Base-by-base conservation (phyloP, 2,888 invertebrate species). In the Dexiosoma caninum region DNA sequence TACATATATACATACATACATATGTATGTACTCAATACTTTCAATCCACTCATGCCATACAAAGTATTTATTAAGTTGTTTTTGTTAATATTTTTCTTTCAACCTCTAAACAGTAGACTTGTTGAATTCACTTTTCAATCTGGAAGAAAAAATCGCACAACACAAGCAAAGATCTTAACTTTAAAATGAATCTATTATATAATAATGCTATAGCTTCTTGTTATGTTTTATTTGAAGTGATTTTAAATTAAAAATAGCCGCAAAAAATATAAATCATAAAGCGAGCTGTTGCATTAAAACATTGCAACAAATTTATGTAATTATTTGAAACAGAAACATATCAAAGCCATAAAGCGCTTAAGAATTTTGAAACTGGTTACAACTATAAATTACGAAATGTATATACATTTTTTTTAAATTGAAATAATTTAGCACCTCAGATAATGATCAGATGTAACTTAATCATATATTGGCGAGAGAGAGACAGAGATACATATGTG, bases 81-180 rank as follows among this genome's bases (percentile, higher is more conserved):
- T 40, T 49, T 49, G 9, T 21, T 32, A 23, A 14, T 16, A 30
- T 60, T 9, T 42, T 49, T 51, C 30, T 19, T 14, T 9, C 42
- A 14, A 49, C 37, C 67, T 67, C 59, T 67, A 51, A 51, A 51
- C 32, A 40, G 42, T 23, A 49, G 49, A 70, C 57, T 64, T 57
- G 77, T 37, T 59, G 64, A 70, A 71, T 71, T 78, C 77, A 71
- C 77, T 78, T 77, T 71, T 71, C 46, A 64, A 46, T 55, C 60
- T 12, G 40, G 32, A 37, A 10, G n/a, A 1, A 23, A 35, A 37
- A 37, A 59, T 59, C 46, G 30, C 10, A 37, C 30, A 35, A 59
- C 40, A 42, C 14, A 2, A 35, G 14, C 42, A 35, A 32, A 77
- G 30, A 70, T 77, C 46, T 55, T 32, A 62, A 51, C 23, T 40